Evolutionary conservation across 2,888 invertebrate species (phyloP), one percentile per base, ranked within the genome.

Genomic region (Volucella inanis): DNA sequence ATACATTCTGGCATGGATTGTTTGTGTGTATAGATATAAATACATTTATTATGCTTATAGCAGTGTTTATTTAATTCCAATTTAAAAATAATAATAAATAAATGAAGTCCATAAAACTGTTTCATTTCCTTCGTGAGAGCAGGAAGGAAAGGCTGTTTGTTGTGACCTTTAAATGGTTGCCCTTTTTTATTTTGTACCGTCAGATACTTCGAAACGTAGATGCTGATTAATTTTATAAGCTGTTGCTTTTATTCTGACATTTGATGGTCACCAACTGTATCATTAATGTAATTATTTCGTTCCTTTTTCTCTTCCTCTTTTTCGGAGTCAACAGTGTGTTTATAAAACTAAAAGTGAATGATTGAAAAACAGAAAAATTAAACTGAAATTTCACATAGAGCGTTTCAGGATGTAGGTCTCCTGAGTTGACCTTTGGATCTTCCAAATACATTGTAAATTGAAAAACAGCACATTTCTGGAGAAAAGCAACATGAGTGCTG

Each of bases 1-100:
- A 18, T 18, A 18, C 18, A 18, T 18, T 18, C 1, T 43, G 10
- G 39, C 38, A 6, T 55, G 55, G 8, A 55, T 55, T 39, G 38
- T 55, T 38, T 39, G 55, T 38, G n/a, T 14, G 8, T 31, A 31
- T 31, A 31, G 31, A 31, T 31, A 31, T 3, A 22, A 3, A 22
- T 31, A 31, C 6, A 31, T 31, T 0, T 31, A 31, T 10, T 55
- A 12, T 55, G 38, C 39, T 55, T 55, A 55, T 55, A 41, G 57
- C 59, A 41, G 59, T 41, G 41, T 59, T 59, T 43, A 43, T 41
- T 59, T 59, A 11, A 57, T 57, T 57, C 15, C 39, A 57, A 39
- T 15, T 18, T 59, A 8, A 18, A 43, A 18, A 12, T 43, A 43
- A 59, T 31, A 31, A 31, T 31, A 31, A 31, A 31, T 31, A 43